Evolutionary conservation across 2,113 vertebrate genomes (phyloP), one percentile per base, ranked within the genome.

Genomic region (Brachionichthys hirsutus): DNA sequence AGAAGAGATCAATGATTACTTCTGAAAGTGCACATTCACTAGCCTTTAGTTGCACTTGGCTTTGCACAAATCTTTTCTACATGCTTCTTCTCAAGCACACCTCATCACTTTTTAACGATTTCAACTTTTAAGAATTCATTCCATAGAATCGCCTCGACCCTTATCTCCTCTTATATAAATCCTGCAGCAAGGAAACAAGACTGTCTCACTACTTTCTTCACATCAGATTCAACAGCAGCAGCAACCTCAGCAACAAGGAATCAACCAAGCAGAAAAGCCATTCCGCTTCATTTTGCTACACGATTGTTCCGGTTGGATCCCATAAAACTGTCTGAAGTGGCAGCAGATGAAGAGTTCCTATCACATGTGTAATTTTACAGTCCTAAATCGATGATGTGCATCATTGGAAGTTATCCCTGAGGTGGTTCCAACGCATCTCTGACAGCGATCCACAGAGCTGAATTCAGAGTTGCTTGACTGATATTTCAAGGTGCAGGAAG

Each of bases 91-190:
- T 16, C 16, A 62, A 56, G 15, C 30, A 51, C 12, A 14, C 24
- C 34, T 41, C 57, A n/a, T n/a, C 50, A 40, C 2, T 43, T 48
- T 64, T 59, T 22, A 12, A 30, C n/a, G 60, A 50, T 81, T 75
- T 67, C 75, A 82, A 79, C 81, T 82, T 85, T 82, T 57, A 56
- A 63, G 71, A 80, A 78, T 80, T 71, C 35, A 41, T 73, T 65
- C 35, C 42, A 54, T n/a, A 54, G 53, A 49, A 24, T 49, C 36
- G 13, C 14, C 1, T 36, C 41, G 16, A 3, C 13, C 13, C 34
- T 50, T 42, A 22, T 54, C 6, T 6, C 38, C 4, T 30, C 20
- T 10, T 50, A 42, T 19, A 41, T 5, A 36, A 38, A 43, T 9
- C 19, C 35, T 49, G 47, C 11, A 44, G 17, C 18, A 16, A 38